Evolutionary conservation across 1,140 invertebrate genomes (phyloP), one percentile per base, ranked within the genome.

Genomic region (Nephila pilipes): DNA sequence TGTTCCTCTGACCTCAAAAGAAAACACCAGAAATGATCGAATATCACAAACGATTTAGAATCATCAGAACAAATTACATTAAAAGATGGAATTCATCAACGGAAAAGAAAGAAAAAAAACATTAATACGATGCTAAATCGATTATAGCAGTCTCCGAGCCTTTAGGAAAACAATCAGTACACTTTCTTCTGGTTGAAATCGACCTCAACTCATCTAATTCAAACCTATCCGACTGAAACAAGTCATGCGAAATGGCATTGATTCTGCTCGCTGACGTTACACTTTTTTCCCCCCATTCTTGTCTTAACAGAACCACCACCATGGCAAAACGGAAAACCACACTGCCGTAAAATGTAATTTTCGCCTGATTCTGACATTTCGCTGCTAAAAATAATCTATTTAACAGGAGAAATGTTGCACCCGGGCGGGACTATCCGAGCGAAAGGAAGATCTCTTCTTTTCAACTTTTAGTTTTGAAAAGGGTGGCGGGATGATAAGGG

Each of bases 291-390:
- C 22, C 12, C 1, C 6, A n/a, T 4, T 22, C 25, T 36, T 36
- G n/a, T 25, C 12, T 46, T 46, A 46, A 46, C 46, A 46, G 46
- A 46, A 46, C 46, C 46, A 46, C 63, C n/a, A 65, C 63, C 3
- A 10, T 65, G 63, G 63, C 6, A 20, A 29, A 80, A 46, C 32
- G 22, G 4, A 32, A 80, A 80, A 16, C 22, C 36, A 46, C 79
- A 80, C 5, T 38, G 79, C 14, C 79, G 79, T 80, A 46, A 80
- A 80, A 80, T 80, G 79, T 80, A 80, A 80, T 80, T 80, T 80
- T 80, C 79, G 79, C 79, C 79, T 80, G 79, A 80, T 36, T 80
- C 79, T 80, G 79, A 80, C 79, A 80, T 29, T 80, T 80, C 79
- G 16, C 36, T 80, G 32, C 79, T 80, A 80, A 80, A 80, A 80